Evolutionary conservation across 2,797 vertebrate species (phyloP).

Genomic region (Myotis findleyi): DNA sequence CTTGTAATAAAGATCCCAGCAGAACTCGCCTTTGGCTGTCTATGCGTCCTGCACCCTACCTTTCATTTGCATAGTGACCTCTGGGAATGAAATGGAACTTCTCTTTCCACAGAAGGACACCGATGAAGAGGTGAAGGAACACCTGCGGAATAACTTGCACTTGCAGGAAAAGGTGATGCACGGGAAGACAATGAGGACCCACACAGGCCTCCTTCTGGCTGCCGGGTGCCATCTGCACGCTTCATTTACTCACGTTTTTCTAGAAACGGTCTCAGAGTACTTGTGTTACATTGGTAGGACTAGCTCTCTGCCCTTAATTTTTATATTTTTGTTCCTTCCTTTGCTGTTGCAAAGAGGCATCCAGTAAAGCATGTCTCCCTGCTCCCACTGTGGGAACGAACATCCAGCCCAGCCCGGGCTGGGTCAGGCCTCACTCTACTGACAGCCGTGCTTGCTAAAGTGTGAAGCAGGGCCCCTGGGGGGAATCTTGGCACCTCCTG

Average conservation of each 20-base stretch:
- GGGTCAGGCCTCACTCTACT: not conserved
- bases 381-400: not conserved
- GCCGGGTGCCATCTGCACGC: rapidly evolving
- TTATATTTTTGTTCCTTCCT: not conserved
- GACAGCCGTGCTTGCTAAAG: not conserved
- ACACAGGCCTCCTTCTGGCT: not conserved
- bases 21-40: not conserved
- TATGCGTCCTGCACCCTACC: not conserved
- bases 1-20: not conserved
- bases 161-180: slow-evolving; percentile 94
- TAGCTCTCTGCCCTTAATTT: not conserved
- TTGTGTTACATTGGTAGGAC: not conserved
- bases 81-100: slow-evolving; percentile 62
- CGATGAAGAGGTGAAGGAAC: slow-evolving; percentile 98
- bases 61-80: slow-evolving; percentile 18
- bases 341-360: not conserved
- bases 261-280: not conserved
- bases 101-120: slow-evolving; percentile 93
- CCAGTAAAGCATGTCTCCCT: not conserved
- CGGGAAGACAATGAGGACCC: not conserved
- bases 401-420: not conserved
- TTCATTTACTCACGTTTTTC: not conserved
- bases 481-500: not conserved
- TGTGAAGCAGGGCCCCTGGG: not conserved
- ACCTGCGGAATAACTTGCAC: slow-evolving; percentile 96